Conservation (phyloP, 2,113 vertebrate genomes). For the Bufo bufo region DNA sequence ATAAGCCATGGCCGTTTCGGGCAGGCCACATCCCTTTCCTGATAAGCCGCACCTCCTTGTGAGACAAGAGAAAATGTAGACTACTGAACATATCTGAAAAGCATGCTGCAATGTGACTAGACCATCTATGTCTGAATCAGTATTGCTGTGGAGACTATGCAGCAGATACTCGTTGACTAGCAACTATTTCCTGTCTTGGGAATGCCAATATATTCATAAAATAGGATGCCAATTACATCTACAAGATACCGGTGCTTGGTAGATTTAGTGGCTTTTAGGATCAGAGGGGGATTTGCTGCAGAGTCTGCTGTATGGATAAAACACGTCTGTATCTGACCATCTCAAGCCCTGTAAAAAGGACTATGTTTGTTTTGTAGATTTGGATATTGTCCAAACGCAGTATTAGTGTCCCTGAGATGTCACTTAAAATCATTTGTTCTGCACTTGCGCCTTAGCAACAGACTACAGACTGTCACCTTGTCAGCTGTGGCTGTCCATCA, state of each 20-base stretch:
- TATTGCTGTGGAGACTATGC: not conserved
- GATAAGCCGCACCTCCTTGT: too few species aligned
- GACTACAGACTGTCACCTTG: too few species aligned
- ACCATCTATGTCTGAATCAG: not conserved
- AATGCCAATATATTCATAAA: not conserved
- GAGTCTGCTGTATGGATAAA: not conserved
- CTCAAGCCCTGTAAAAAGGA: too few species aligned
- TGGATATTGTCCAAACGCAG: too few species aligned
- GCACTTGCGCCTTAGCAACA: too few species aligned
- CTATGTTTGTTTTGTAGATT: too few species aligned
- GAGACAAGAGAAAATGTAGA: not conserved
- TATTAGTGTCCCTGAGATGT: too few species aligned
- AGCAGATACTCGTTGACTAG: not conserved
- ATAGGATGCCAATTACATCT: not conserved
- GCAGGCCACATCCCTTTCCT: too few species aligned
- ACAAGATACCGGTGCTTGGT: not conserved
- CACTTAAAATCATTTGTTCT: too few species aligned
- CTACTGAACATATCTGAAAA: not conserved
- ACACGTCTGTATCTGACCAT: not conserved
- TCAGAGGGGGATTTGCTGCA: not conserved
- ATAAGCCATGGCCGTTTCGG: too few species aligned
- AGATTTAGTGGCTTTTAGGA: not conserved
- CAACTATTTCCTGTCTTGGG: constrained; percentile 12
- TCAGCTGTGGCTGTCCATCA: too few species aligned
- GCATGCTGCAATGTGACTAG: not conserved